Evolutionary conservation across 2,888 invertebrate genomes (phyloP), one percentile per base, ranked within the genome.

Genomic region (Lissocephala sabroskyi): DNA sequence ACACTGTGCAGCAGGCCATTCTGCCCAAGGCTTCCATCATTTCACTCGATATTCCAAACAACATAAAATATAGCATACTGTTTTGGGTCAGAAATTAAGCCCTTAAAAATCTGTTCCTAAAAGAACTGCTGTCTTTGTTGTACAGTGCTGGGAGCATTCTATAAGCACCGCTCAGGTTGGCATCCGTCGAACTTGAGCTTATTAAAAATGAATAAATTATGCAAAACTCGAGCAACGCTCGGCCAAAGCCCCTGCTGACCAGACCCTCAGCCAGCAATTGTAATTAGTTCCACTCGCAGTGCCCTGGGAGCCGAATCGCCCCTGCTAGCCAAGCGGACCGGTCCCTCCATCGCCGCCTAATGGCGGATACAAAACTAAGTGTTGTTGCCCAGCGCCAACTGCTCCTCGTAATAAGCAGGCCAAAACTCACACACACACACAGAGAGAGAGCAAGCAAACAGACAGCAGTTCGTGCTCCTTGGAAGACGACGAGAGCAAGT

Each of bases 151-250:
- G 3, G 5, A 13, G 32, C 10, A 13, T 32, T 10, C 7, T 3
- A 32, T 16, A 26, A 19, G 41, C 44, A 56, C 39, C 67, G 40
- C 44, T 39, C 40, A 45, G 41, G 57, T 29, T 41, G 49, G 30
- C 47, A 16, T 28, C 30, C 29, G 11, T 30, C 45, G 46, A 49
- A 59, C 47, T 42, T 39, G 16, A 40, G 58, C 70, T 71, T 71
- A 68, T 71, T 76, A 76, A 76, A 71, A 68, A 65, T 73, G 74
- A 76, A 71, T 71, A 73, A 76, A 76, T 71, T 71, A 76, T 73
- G 70, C 65, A 76, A 76, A 67, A 63, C 52, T 45, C 51, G 55
- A 53, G 58, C 58, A 48, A 54, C 53, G 53, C 53, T 37, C 48
- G 10, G 30, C n/a, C 30, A 4, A 30, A 10, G 37, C 37, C 35